Percentiles rank a stretch among this genome's conserved stretches.
Conservation (phyloP, 1,140 invertebrate genomes). For the Ruditapes philippinarum region DNA sequence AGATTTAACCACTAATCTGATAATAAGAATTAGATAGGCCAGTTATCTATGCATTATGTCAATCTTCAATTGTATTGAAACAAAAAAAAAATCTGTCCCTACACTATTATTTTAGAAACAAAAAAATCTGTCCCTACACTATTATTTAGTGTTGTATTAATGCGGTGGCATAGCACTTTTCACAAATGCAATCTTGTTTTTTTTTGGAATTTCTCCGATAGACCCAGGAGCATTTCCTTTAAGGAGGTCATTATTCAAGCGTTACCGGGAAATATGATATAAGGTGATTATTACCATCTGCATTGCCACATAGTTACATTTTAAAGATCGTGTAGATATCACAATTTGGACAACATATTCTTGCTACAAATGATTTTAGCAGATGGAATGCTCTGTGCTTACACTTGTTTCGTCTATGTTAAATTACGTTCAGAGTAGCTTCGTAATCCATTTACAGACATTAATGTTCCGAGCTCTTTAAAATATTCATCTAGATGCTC, state of each 20-base stretch:
- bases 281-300: constrained; percentile 3
- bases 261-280: constrained; percentile 41
- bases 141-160: too few relatives aligned
- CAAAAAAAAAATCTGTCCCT: too few relatives aligned
- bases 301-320: constrained; percentile 9
- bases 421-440: neutral
- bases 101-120: too few relatives aligned
- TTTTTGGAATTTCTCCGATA: neutral
- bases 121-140: too few relatives aligned
- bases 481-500: neutral
- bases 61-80: too few relatives aligned
- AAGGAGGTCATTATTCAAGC: constrained; percentile 9
- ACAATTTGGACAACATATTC: neutral
- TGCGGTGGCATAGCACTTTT: too few relatives aligned
- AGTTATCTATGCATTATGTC: too few relatives aligned
- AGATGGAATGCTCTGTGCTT: neutral
- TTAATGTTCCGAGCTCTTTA: neutral
- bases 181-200: too few relatives aligned
- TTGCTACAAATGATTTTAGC: neutral
- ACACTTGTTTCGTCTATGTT: neutral
- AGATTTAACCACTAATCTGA: too few relatives aligned
- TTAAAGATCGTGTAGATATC: neutral
- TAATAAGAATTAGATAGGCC: too few relatives aligned
- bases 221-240: neutral
- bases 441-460: neutral